phyloP scores from a whole-genome alignment of 2,797 vertebrate species.

The Bufotes viridis region DNA sequence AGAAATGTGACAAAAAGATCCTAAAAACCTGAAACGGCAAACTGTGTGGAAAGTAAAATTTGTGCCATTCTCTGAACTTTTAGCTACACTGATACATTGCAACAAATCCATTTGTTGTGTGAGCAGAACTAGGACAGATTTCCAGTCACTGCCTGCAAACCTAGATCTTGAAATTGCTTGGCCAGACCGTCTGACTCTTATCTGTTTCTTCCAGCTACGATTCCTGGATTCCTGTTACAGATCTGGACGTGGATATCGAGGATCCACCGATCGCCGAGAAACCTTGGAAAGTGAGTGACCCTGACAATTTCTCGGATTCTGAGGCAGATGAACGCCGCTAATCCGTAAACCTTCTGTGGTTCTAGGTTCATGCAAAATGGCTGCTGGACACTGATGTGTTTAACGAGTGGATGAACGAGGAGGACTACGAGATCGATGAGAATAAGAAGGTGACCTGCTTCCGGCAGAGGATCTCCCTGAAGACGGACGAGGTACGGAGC shows the following conservation, averaged over 20 bases:
- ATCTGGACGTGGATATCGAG: conserved; percentile 91
- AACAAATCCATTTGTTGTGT: background rate
- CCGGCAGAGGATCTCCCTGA: conserved; percentile 89
- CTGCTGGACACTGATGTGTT: conserved; percentile 92
- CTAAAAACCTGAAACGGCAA: no score
- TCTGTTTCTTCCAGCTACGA: conserved; percentile 81
- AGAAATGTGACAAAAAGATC: no score
- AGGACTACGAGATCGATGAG: conserved; percentile 97
- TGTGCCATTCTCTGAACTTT: no score
- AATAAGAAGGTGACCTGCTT: conserved; percentile 88
- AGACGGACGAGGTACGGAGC: conserved; percentile 88
- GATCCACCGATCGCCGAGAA: conserved; percentile 90
- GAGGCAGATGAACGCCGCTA: no score
- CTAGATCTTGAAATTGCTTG: no score
- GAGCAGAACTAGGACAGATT: background rate
- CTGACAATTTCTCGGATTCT: no score
- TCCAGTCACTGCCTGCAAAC: no score
- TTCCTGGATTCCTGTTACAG: conserved; percentile 89
- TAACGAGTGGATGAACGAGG: conserved; percentile 99
- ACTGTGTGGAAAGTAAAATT: no score
- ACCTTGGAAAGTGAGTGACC: conserved; percentile 87
- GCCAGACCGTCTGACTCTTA: background rate
- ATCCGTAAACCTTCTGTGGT: background rate
- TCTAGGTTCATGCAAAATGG: conserved; percentile 93
- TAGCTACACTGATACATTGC: background rate